Percentiles rank a stretch among this genome's conserved stretches.
Evolutionary conservation across 1,140 invertebrate species (phyloP).

Genomic region (Portunus trituberculatus): DNA sequence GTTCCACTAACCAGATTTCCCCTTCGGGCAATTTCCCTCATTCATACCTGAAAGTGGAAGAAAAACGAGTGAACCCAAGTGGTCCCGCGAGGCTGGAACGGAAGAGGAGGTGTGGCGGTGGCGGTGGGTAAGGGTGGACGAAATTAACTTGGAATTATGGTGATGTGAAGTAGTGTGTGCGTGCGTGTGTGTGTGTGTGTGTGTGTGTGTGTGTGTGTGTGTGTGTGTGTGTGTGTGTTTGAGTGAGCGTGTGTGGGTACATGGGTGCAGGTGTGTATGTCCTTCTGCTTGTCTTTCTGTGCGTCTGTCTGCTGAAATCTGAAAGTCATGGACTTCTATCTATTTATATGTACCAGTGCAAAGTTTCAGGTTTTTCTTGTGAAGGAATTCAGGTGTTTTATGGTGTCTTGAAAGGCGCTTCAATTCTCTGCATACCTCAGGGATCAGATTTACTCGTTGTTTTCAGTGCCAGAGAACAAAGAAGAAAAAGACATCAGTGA

Average conservation of each 20-base stretch:
- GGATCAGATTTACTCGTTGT: too few relatives aligned
- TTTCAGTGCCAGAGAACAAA: too few relatives aligned
- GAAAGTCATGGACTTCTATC: too few relatives aligned
- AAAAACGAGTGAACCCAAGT: not conserved
- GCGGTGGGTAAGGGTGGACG: not conserved
- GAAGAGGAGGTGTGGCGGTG: not conserved
- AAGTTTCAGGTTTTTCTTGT: not conserved
- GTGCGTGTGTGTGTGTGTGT: too few relatives aligned
- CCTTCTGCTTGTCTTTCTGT: too few relatives aligned
- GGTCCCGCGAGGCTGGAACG: not conserved
- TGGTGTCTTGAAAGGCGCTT: too few relatives aligned
- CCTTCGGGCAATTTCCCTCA: conserved; percentile 9
- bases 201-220: not conserved
- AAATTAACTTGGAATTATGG: conserved; percentile 11
- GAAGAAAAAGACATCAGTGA: too few relatives aligned
- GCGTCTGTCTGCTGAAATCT: too few relatives aligned
- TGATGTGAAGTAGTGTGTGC: not conserved
- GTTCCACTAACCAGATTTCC: conserved; percentile 21
- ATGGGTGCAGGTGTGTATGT: too few relatives aligned
- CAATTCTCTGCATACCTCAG: too few relatives aligned
- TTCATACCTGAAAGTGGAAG: conserved; percentile 21
- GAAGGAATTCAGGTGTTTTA: too few relatives aligned
- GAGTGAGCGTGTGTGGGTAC: not conserved
- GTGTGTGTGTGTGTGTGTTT: not conserved
- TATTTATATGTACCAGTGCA: not conserved